Conservation (phyloP, 1,140 invertebrate genomes). For the Dysdera silvatica region DNA sequence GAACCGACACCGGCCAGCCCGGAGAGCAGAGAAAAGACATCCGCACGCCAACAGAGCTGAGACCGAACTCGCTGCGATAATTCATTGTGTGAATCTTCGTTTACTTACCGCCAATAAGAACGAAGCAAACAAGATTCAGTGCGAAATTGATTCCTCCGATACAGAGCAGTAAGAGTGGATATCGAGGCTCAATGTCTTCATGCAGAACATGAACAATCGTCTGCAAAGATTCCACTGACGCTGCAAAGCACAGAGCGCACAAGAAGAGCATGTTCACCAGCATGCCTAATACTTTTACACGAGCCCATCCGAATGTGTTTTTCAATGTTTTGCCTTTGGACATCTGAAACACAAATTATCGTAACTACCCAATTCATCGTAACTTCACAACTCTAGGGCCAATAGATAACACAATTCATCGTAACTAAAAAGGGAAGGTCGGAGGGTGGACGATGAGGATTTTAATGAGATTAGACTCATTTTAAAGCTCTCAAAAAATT, state of each 20-base stretch:
- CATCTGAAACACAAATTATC: slow-evolving; percentile 63
- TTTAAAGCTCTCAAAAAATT: no score
- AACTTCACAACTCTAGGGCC: no score
- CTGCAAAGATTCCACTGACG: slow-evolving; percentile 70
- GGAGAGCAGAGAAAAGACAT: no score
- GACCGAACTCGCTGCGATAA: no score
- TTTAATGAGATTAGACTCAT: no score
- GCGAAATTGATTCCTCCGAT: slow-evolving; percentile 59
- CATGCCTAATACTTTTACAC: slow-evolving; percentile 73
- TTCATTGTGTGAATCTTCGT: no score
- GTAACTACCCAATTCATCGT: no score
- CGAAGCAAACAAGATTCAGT: slow-evolving; percentile 61
- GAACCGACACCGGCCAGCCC: no score
- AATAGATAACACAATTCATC: no score
- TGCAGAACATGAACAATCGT: slow-evolving; percentile 47
- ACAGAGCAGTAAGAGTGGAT: slow-evolving; percentile 60
- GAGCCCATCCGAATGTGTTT: slow-evolving; percentile 86
- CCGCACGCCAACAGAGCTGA: no score
- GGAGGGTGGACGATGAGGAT: no score
- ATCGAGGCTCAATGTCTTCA: slow-evolving; percentile 70
- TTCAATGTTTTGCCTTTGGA: slow-evolving; percentile 73
- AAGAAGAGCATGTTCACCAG: slow-evolving; percentile 73
- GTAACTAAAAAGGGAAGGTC: no score
- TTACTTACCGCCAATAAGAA: slow-evolving; percentile 58
- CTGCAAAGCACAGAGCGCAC: slow-evolving; percentile 70